Base-by-base conservation (phyloP, 2,113 vertebrate genomes). In the Euleptes europaea region DNA sequence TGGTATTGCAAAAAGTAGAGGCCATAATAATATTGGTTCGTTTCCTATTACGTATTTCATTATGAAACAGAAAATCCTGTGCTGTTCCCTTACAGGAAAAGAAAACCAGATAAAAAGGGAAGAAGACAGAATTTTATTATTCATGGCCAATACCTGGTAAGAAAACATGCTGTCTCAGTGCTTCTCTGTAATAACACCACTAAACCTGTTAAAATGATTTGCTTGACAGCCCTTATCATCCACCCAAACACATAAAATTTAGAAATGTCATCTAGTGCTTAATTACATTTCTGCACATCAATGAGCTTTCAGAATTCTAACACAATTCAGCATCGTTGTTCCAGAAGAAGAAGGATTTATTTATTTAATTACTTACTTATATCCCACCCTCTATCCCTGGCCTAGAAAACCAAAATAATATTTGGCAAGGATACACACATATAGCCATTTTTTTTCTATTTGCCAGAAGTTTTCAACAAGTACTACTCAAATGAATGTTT, bases 231-330 rank as follows among this genome's bases (percentile, higher is more conserved):
- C 4, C 11, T 44, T 89, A 82, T 73, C 54, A 80, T 83, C 89
- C 42, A 69, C 28, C 6, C 15, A 78, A 14, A 15, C 12, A n/a
- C 81, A 88, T 84, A 74, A 81, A 71, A 84, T 90, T 91, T 85
- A 88, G 93, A 83, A 87, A 92, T 87, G 73, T 11, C 65, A 78
- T 79, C 69, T 85, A n/a, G 75, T 23, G 86, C 78, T 74, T 66
- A 86, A 47, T 78, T 93, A 88, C 75, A 87, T 80, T 33, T 57
- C 84, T 72, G 78, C 74, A 31, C 35, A 87, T 86, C 80, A 88
- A 86, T 89, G 42, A 12, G 3, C 73, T 88, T 89, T 85, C 71
- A 88, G 51, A 89, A 88, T 26, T 88, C 86, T 87, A 89, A 86
- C 2, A 0, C 70, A 90, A 83, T 67, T 67, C 35, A 83, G 21